Evolutionary conservation across 2,888 invertebrate species (phyloP).

Genomic region (Tipula helvola): DNA sequence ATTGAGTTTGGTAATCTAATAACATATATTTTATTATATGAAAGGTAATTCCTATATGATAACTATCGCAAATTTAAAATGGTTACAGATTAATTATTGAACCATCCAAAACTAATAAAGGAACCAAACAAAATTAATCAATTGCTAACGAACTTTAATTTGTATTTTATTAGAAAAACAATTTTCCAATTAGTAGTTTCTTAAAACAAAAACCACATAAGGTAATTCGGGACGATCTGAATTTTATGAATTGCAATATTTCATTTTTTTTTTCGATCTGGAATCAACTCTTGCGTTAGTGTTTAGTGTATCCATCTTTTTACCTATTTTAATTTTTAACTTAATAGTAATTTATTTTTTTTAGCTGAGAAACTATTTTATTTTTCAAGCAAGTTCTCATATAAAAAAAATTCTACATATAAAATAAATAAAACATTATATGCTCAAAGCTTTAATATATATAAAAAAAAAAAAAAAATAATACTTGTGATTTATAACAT

Average conservation of each 20-base stretch:
- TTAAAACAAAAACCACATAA: no score
- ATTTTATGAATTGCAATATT: no score
- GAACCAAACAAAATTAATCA: no score
- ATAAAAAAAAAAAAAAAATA: background rate
- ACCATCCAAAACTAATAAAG: no score
- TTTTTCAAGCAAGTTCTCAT: background rate
- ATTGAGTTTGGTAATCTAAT: background rate
- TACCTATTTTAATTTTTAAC: background rate
- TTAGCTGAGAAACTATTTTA: background rate
- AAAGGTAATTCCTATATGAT: no score
- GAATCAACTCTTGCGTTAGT: background rate
- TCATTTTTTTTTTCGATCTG: background rate
- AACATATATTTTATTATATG: background rate
- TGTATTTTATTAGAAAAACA: no score
- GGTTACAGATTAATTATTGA: no score
- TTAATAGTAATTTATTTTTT: no score
- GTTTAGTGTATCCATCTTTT: background rate
- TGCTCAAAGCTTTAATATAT: constrained; percentile 4
- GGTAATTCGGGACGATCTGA: no score
- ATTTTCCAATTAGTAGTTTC: no score
- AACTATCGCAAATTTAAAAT: no score
- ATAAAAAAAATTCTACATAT: background rate
- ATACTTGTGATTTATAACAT: background rate
- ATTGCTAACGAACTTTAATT: no score
- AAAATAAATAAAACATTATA: background rate